Evolutionary conservation across 2,113 vertebrate genomes (phyloP).

Genomic region (Caracal caracal): DNA sequence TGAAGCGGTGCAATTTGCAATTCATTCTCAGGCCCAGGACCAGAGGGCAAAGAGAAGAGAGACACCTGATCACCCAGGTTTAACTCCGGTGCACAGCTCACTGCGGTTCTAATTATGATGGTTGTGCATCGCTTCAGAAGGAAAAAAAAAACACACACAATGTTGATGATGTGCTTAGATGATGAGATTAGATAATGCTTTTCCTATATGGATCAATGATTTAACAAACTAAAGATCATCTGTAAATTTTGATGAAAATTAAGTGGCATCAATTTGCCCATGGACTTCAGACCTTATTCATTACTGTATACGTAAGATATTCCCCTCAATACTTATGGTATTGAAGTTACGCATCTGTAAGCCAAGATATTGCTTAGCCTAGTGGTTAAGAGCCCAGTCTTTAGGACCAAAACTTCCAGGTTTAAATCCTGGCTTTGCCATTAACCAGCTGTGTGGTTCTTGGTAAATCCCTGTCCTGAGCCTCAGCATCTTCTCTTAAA

Average conservation of each 20-base stretch:
- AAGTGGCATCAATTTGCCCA: constrained; percentile 25
- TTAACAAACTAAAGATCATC: constrained; percentile 71
- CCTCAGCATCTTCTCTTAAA: not conserved
- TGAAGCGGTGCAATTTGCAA: constrained; percentile 71
- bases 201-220: constrained; percentile 6
- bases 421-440: not conserved
- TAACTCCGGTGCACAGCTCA: constrained; percentile 68
- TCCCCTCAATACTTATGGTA: not conserved
- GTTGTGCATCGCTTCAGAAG: constrained; percentile 76
- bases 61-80: constrained; percentile 64
- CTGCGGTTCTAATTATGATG: constrained; percentile 75
- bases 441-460: not conserved
- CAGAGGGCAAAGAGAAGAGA: constrained; percentile 76
- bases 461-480: not conserved
- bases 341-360: not conserved
- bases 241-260: constrained; percentile 63
- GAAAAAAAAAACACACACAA: constrained; percentile 54
- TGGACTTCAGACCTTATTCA: not conserved
- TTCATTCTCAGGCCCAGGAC: constrained; percentile 72
- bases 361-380: not conserved
- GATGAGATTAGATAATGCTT: constrained; percentile 32
- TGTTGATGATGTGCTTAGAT: constrained; percentile 21
- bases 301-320: not conserved
- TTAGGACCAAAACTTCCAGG: not conserved
- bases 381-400: not conserved